Base-by-base conservation (phyloP, 2,113 vertebrate genomes). In the Pandion haliaetus region DNA sequence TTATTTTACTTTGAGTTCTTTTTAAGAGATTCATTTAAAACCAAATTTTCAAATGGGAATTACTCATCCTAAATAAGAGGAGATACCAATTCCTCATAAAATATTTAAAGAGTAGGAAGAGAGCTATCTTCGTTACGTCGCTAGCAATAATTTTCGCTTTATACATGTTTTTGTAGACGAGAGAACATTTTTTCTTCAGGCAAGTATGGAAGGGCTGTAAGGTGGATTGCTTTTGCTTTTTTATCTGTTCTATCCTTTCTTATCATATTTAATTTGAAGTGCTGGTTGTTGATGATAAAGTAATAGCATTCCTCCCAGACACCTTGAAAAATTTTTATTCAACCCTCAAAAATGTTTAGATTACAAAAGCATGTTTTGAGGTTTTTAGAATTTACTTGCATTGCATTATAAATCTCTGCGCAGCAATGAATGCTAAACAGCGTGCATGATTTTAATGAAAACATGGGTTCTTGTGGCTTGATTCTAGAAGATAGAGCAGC, bases 41-140 rank as follows among this genome's bases (percentile, higher is more conserved):
- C 31, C 95, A 84, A 15, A 74, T 93, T 93, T 96, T 92, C 82
- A 93, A 86, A 86, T 91, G 72, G 65, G 69, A 93, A 93, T 95
- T 88, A 88, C 38, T 95, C 25, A 45, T 91, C 45, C 82, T 90
- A 94, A 94, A 86, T 93, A 90, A 50, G 61, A 95, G 77, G 34
- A 80, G 45, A 73, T 90, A 94, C 15, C 62, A 96, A 19, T 95
- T 94, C 31, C 14, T 88, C 82, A 77, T 96, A 77, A 94, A 96
- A 92, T 90, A 91, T 95, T 93, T 90, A 92, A 90, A 42, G 26
- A 92, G 67, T 81, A 90, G 74, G 72, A 95, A 86, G n/a, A 94
- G 62, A 94, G 38, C 71, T 93, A 70, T 97, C 74, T 92, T 92
- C 5, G 2, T 82, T 95, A 91, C 66, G 67, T 77, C 92, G 45